Percentiles rank a stretch among this genome's conserved stretches.
These are phyloP conservation scores for Nebria salina DNA, from an alignment of 2,888 invertebrate species.

Conservation along the genomic window DNA sequence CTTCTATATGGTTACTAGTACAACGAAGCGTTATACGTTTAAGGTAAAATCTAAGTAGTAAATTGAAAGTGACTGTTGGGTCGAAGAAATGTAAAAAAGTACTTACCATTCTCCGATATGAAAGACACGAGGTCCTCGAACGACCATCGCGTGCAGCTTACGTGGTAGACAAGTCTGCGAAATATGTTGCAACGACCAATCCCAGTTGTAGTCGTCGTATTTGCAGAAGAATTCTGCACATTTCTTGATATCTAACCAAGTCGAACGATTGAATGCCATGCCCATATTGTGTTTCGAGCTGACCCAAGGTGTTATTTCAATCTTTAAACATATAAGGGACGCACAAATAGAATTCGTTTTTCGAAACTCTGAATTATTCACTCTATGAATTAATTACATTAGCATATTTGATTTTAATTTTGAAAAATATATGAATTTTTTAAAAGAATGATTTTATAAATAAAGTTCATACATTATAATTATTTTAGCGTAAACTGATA, in stretches of 20 bases:
- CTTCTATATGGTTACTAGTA: too few relatives aligned
- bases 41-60: background rate
- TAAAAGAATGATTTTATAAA: too few relatives aligned
- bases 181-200: conserved; percentile 94
- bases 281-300: conserved; percentile 99
- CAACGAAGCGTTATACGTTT: background rate
- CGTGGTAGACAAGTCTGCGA: conserved; percentile 82
- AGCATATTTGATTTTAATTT: too few relatives aligned
- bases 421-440: too few relatives aligned
- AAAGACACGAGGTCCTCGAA: conserved; percentile 94
- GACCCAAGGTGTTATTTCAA: conserved; percentile 93
- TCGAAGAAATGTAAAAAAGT: background rate
- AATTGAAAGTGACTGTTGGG: conserved; percentile 32
- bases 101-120: conserved; percentile 97
- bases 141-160: conserved; percentile 87
- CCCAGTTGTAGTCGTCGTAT: conserved; percentile 99
- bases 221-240: conserved; percentile 90
- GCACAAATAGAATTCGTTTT: background rate
- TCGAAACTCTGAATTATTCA: background rate
- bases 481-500: background rate
- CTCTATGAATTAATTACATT: too few relatives aligned
- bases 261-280: conserved; percentile 90
- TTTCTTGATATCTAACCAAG: conserved; percentile 85
- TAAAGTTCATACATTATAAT: background rate
- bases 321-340: conserved; percentile 66